These are phyloP conservation scores for Dicrurus megarhynchus DNA, from an alignment of 2,113 vertebrate genomes.

Conservation along the genomic window DNA sequence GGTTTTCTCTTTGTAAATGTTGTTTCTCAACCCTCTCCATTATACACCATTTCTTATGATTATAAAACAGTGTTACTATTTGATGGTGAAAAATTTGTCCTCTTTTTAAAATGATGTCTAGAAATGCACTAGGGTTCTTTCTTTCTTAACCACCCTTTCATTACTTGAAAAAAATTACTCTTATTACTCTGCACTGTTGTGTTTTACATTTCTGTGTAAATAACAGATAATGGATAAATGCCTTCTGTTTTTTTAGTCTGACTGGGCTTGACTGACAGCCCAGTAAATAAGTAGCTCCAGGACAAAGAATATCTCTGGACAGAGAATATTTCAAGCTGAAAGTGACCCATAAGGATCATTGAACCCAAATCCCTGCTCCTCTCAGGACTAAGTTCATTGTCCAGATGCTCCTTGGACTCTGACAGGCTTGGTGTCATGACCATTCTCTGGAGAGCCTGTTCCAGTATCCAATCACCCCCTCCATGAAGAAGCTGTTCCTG, in stretches of 20 bases:
- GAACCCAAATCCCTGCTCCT: neutral
- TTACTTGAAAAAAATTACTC: neutral
- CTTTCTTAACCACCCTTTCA: neutral
- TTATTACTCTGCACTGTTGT: neutral
- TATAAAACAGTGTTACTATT: neutral
- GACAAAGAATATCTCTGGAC: neutral
- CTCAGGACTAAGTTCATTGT: neutral
- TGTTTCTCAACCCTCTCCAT: rapidly evolving
- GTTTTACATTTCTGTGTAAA: neutral
- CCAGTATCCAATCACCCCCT: rapidly evolving
- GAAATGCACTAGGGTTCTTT: neutral
- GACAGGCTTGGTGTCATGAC: neutral
- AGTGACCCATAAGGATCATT: too few relatives aligned
- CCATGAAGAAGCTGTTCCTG: neutral
- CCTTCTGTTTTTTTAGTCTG: neutral
- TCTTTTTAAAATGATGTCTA: neutral
- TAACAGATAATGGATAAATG: neutral
- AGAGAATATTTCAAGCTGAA: neutral
- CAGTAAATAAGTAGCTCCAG: neutral
- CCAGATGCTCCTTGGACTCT: neutral
- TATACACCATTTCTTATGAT: neutral
- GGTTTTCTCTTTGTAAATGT: neutral
- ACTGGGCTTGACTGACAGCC: neutral
- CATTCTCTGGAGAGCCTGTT: neutral
- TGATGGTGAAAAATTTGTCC: neutral